These are phyloP conservation scores for Alligator mississippiensis DNA, from an alignment of 2,113 vertebrate genomes.

Conservation along the genomic window DNA sequence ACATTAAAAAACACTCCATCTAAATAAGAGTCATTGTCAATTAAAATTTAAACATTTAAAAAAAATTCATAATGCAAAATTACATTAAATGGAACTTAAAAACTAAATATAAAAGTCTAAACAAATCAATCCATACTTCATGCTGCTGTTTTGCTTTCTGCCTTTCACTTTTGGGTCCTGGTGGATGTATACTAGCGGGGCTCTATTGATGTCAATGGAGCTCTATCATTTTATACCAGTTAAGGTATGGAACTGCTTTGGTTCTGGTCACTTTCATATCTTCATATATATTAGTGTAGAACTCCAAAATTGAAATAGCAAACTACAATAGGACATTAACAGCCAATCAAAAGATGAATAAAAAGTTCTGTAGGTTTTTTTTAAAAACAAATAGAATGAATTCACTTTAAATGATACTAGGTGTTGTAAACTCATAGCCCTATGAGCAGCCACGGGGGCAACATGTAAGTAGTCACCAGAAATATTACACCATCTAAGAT, in stretches of 20 bases:
- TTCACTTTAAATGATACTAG: conserved; percentile 20
- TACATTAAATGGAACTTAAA: not conserved
- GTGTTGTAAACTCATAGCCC: conserved; percentile 22
- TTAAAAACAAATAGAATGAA: conserved; percentile 4
- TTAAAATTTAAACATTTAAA: not conserved
- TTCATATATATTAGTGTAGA: too few species aligned
- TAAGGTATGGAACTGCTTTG: too few species aligned
- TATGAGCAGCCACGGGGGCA: not conserved
- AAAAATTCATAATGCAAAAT: not conserved
- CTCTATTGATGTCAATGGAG: too few species aligned
- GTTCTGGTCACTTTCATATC: too few species aligned
- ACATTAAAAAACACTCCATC: not conserved
- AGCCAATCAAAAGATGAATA: too few species aligned
- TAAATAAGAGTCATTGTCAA: not conserved
- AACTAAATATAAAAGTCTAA: not conserved
- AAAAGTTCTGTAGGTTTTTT: conserved; percentile 7
- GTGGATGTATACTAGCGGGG: not conserved
- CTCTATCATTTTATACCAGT: too few species aligned
- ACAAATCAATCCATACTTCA: not conserved
- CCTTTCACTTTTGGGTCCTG: conserved; percentile 20
- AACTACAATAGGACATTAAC: too few species aligned
- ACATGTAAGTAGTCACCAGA: not conserved
- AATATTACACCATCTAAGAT: not conserved
- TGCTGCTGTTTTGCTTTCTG: not conserved
- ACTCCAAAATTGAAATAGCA: too few species aligned